Percentiles rank a stretch among this genome's conserved stretches.
Evolutionary conservation across 2,888 invertebrate genomes (phyloP).

Genomic region (Heliconius hortense): DNA sequence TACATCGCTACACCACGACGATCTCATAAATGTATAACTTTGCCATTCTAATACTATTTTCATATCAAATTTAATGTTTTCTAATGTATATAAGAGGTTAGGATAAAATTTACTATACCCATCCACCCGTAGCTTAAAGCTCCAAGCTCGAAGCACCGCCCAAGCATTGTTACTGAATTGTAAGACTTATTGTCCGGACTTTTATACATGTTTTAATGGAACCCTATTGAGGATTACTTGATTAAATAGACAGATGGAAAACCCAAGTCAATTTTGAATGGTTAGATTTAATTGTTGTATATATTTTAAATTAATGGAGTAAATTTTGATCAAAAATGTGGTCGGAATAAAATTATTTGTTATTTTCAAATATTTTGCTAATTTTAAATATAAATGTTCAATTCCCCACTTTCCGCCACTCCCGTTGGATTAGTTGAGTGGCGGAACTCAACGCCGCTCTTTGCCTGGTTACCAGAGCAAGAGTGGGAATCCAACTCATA

Average conservation of each 20-base stretch:
- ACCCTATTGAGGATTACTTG: conserved; percentile 3
- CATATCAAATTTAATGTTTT: not conserved
- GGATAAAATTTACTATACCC: not conserved
- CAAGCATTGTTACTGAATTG: conserved; percentile 14
- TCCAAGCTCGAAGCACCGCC: not conserved
- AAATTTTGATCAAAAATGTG: not conserved
- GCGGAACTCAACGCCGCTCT: too few relatives aligned
- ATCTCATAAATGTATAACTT: too few relatives aligned
- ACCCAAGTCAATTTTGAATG: not conserved
- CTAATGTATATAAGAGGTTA: not conserved
- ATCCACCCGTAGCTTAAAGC: not conserved
- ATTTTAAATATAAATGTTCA: too few relatives aligned
- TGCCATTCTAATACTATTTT: not conserved
- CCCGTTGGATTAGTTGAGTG: too few relatives aligned
- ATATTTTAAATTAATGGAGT: not conserved
- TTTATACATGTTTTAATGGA: conserved; percentile 10
- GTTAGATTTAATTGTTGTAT: not conserved
- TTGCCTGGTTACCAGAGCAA: too few relatives aligned
- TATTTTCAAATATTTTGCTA: not conserved
- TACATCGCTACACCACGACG: too few relatives aligned
- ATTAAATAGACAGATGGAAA: conserved; percentile 5
- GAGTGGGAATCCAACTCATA: too few relatives aligned
- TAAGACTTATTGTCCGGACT: conserved; percentile 1
- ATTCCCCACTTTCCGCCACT: too few relatives aligned
- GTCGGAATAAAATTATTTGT: not conserved